Percentiles rank a stretch among this genome's conserved stretches.
Conservation (phyloP, 2,888 invertebrate genomes). For the Drosophila testacea region DNA sequence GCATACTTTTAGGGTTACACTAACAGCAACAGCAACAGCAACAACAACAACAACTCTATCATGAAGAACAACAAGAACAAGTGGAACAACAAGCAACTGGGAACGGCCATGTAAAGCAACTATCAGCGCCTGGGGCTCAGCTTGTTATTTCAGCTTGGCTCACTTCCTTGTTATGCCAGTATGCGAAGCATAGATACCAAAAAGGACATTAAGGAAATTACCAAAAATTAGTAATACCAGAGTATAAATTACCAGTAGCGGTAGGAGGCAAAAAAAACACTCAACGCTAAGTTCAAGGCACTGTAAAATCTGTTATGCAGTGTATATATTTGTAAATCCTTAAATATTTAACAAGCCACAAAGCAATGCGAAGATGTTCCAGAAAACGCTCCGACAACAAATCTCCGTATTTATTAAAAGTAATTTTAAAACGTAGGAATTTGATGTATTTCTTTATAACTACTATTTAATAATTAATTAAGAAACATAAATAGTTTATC, state of each 20-base stretch:
- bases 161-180: slow-evolving; percentile 65
- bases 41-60: slow-evolving; percentile 23
- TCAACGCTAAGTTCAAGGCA: slow-evolving; percentile 4
- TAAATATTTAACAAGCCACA: background rate
- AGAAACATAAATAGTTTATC: no score
- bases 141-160: slow-evolving; percentile 63
- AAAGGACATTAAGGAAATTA: slow-evolving; percentile 81
- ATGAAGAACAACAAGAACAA: slow-evolving; percentile 51
- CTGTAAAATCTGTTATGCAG: background rate
- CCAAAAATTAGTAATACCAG: slow-evolving; percentile 68
- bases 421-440: no score
- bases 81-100: slow-evolving; percentile 52
- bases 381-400: background rate
- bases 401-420: background rate
- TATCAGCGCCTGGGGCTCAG: slow-evolving; percentile 75
- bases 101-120: slow-evolving; percentile 68
- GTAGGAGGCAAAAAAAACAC: background rate
- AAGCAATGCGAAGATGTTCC: background rate
- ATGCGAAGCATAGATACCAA: slow-evolving; percentile 48
- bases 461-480: no score
- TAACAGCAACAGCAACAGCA: slow-evolving; percentile 21
- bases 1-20: slow-evolving; percentile 69
- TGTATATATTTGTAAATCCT: slow-evolving; percentile 1
- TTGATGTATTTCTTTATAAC: no score
- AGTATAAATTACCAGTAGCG: slow-evolving; percentile 63